phyloP scores from a whole-genome alignment of 1,140 invertebrate species.

The Bombus breviceps region DNA sequence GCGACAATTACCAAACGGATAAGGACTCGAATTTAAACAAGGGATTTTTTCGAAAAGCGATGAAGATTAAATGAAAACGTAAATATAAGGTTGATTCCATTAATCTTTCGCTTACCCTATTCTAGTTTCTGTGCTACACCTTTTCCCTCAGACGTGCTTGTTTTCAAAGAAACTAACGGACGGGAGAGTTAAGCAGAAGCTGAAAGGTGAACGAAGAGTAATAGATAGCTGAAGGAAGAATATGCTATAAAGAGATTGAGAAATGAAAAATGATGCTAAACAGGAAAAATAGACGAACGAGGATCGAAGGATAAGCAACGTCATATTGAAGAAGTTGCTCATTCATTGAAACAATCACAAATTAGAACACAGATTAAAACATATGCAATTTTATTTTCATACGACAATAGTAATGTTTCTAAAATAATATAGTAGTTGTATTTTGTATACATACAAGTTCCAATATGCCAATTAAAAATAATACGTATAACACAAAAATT shows the following conservation, averaged over 20 bases:
- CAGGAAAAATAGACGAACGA: constrained; percentile 5
- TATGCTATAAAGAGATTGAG: constrained; percentile 53
- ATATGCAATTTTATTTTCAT: neutral
- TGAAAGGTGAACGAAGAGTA: constrained; percentile 55
- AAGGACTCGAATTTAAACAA: constrained; percentile 8
- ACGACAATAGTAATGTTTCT: neutral
- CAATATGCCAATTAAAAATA: neutral
- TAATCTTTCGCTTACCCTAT: constrained; percentile 46
- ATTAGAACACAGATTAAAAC: neutral
- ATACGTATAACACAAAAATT: neutral
- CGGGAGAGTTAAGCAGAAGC: constrained; percentile 39
- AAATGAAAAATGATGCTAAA: constrained; percentile 51
- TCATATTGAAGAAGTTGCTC: neutral
- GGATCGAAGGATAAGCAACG: constrained; percentile 26
- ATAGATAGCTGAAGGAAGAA: constrained; percentile 50
- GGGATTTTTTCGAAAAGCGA: neutral
- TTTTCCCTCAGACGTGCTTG: constrained; percentile 33
- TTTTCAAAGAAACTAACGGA: constrained; percentile 54
- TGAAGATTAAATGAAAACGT: constrained; percentile 42
- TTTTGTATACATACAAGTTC: no score
- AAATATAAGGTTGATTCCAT: constrained; percentile 43
- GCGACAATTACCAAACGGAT: neutral
- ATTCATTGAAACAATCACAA: neutral
- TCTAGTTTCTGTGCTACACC: constrained; percentile 31
- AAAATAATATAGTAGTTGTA: neutral